Evolutionary conservation across 2,888 invertebrate species (phyloP).

Genomic region (Meiosimyza decipiens): DNA sequence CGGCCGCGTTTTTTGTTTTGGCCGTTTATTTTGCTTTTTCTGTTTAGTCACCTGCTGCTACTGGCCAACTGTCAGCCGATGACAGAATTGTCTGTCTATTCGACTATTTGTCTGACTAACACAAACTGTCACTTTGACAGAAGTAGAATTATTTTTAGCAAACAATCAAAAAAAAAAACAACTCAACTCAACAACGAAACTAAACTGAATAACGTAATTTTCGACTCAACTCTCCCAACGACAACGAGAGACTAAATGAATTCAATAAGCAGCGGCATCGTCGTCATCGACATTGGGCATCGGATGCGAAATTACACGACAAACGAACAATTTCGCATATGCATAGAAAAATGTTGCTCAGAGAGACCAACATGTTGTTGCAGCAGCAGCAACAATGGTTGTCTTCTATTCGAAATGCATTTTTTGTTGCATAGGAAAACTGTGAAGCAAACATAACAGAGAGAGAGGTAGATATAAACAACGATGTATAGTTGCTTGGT

Average conservation of each 20-base stretch:
- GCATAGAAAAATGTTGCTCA: too few relatives aligned
- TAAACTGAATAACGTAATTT: slow-evolving; percentile 16
- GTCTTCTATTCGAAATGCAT: slow-evolving; percentile 7
- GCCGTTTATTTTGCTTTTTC: too few relatives aligned
- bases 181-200: slow-evolving; percentile 27
- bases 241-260: slow-evolving; percentile 43
- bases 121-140: too few relatives aligned
- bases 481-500: not conserved
- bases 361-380: not conserved
- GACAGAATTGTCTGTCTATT: slow-evolving; percentile 3
- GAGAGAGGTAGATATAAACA: not conserved
- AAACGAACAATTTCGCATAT: too few relatives aligned
- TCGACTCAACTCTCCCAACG: slow-evolving; percentile 40
- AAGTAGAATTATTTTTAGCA: slow-evolving; percentile 8
- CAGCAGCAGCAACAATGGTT: slow-evolving; percentile 5
- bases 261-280: slow-evolving; percentile 29
- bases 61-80: not conserved
- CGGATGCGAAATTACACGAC: slow-evolving; percentile 48
- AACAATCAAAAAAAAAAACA: slow-evolving; percentile 32
- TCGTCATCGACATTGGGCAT: slow-evolving; percentile 24
- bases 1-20: too few relatives aligned
- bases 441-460: not conserved
- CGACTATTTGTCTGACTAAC: not conserved
- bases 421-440: not conserved
- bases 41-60: too few relatives aligned